Percentiles rank a stretch among this genome's conserved stretches.
Evolutionary conservation across 2,797 vertebrate genomes (phyloP).

Genomic region (Anniella stebbinsi): DNA sequence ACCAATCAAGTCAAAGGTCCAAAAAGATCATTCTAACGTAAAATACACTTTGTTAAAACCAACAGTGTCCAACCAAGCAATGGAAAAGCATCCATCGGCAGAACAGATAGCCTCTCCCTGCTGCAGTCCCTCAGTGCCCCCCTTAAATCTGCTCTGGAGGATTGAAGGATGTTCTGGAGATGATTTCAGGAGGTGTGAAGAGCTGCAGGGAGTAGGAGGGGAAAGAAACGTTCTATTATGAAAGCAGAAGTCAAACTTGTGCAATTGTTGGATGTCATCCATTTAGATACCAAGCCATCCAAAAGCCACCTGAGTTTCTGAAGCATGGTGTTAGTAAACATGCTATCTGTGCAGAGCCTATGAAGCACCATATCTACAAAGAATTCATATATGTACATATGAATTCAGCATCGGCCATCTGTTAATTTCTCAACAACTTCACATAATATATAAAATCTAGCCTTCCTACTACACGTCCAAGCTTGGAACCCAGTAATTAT

Average conservation of each 20-base stretch:
- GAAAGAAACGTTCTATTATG: not conserved
- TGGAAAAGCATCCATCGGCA: not conserved
- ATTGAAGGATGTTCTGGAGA: not conserved
- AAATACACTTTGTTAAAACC: not conserved
- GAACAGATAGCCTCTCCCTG: not conserved
- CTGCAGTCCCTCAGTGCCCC: not conserved
- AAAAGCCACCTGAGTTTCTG: not conserved
- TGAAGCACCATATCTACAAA: not conserved
- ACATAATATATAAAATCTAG: not conserved
- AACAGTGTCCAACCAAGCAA: not conserved
- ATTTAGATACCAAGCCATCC: not conserved
- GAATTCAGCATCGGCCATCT: not conserved
- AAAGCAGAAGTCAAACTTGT: not conserved
- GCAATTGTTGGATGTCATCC: not conserved
- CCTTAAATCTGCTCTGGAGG: not conserved
- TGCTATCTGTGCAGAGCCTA: not conserved
- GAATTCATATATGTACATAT: not conserved
- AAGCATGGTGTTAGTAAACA: not conserved
- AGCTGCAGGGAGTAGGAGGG: not conserved
- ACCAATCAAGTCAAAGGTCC: not conserved
- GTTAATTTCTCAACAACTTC: not conserved
- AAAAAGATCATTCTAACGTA: not conserved
- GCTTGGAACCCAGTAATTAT: too few relatives aligned
- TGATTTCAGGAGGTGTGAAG: not conserved
- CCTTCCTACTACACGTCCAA: not conserved